These are phyloP conservation scores for Osedax frankpressi DNA, from an alignment of 2,888 invertebrate genomes.

Conservation along the genomic window DNA sequence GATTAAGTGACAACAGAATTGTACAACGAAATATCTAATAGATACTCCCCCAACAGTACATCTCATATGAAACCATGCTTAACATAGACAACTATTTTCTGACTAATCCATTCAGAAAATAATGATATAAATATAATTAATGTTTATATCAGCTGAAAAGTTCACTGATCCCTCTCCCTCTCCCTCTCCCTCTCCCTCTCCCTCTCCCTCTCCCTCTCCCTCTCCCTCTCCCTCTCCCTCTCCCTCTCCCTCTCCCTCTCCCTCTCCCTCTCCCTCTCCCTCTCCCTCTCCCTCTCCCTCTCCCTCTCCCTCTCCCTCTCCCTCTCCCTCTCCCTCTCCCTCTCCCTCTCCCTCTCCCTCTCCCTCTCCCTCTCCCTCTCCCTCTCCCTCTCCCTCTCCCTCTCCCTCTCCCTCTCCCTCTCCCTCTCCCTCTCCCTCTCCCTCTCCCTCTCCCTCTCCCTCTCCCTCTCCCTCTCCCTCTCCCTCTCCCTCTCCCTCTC, in stretches of 20 bases:
- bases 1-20: no score
- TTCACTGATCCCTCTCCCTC: constrained; percentile 9
- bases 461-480: constrained; percentile 8
- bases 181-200: constrained; percentile 6
- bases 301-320: constrained; percentile 6
- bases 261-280: constrained; percentile 6
- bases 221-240: constrained; percentile 8
- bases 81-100: no score
- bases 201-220: constrained; percentile 6
- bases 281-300: constrained; percentile 8
- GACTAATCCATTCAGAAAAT: no score
- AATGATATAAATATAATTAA: no score
- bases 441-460: constrained; percentile 6
- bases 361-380: constrained; percentile 6
- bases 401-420: constrained; percentile 8
- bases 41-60: no score
- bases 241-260: constrained; percentile 6
- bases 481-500: constrained; percentile 6
- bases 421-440: constrained; percentile 6
- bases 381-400: constrained; percentile 6
- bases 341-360: constrained; percentile 8
- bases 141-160: no score
- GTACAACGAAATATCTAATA: no score
- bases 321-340: constrained; percentile 6
- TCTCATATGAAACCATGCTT: no score